Conservation (phyloP, 92 coral and sea anemone species). For the Epizoanthus illoricatus region DNA sequence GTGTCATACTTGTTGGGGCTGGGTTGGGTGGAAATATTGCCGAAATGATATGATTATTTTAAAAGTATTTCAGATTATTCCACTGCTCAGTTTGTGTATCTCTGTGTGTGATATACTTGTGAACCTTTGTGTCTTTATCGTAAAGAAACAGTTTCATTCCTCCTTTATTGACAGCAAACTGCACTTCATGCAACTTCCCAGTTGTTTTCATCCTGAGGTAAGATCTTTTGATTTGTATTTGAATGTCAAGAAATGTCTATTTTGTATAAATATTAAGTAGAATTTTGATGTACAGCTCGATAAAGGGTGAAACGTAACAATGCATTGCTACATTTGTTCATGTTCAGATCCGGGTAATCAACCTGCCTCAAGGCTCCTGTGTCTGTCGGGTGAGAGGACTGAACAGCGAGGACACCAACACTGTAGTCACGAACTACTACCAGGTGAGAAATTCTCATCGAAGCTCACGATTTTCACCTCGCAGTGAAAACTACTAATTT, state of each 20-base stretch:
- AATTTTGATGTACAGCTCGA: not conserved
- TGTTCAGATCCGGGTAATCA: conserved; percentile 69
- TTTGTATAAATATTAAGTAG: not conserved
- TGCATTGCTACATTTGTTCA: not conserved
- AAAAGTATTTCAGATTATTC: no score
- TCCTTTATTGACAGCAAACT: conserved; percentile 52
- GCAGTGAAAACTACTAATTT: no score
- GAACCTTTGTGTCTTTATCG: not conserved
- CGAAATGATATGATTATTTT: no score
- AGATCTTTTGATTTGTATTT: not conserved
- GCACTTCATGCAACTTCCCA: conserved; percentile 54
- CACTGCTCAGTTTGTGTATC: not conserved
- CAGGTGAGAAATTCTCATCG: conserved; percentile 58
- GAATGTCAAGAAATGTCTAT: not conserved
- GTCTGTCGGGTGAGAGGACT: conserved; percentile 76
- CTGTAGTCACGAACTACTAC: conserved; percentile 83
- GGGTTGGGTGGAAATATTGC: no score
- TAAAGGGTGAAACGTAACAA: not conserved
- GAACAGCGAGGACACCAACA: conserved; percentile 78
- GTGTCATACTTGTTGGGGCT: no score
- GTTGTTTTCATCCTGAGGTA: conserved; percentile 73
- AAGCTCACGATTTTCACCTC: no score
- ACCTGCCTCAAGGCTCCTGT: conserved; percentile 66
- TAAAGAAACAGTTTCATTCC: not conserved
- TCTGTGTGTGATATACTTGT: not conserved